Percentiles rank a stretch among this genome's conserved stretches.
phyloP scores from a whole-genome alignment of 2,888 invertebrate genomes.

The Drosophila niveifrons region DNA sequence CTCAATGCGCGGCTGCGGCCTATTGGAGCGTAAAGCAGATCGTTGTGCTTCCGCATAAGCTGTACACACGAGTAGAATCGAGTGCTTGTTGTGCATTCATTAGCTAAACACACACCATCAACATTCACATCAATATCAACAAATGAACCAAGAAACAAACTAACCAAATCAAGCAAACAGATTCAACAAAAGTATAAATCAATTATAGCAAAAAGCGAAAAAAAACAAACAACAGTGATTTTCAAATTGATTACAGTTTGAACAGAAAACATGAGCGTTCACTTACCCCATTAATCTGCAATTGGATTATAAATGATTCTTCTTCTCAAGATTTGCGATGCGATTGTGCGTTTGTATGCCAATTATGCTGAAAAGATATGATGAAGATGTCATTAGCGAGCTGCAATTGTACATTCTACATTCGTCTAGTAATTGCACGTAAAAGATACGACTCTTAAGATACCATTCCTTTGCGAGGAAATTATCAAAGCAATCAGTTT shows the following conservation, averaged over 20 bases:
- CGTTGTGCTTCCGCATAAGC: slow-evolving; percentile 64
- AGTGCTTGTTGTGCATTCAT: slow-evolving; percentile 19
- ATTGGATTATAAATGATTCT: slow-evolving; percentile 7
- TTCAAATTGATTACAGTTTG: slow-evolving; percentile 14
- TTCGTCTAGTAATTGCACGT: not conserved
- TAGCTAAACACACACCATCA: slow-evolving; percentile 19
- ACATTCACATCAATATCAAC: not conserved
- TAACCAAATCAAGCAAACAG: slow-evolving; percentile 19
- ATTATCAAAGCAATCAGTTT: not conserved
- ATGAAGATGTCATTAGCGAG: not conserved
- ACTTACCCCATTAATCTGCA: slow-evolving; percentile 13
- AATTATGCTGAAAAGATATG: not conserved
- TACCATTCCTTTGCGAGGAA: not conserved
- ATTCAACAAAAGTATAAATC: slow-evolving; percentile 14
- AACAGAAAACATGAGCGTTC: not conserved
- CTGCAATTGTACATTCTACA: not conserved
- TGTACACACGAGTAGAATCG: slow-evolving; percentile 14
- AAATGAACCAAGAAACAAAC: slow-evolving; percentile 19
- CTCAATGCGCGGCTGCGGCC: slow-evolving; percentile 56
- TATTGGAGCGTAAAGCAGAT: slow-evolving; percentile 76
- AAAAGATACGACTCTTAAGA: not conserved
- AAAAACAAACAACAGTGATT: slow-evolving; percentile 4
- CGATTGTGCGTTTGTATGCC: not conserved
- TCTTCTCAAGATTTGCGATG: not conserved
- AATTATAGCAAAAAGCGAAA: slow-evolving; percentile 6